Evolutionary conservation across 2,113 vertebrate species (phyloP).

Genomic region (Anser cygnoides): DNA sequence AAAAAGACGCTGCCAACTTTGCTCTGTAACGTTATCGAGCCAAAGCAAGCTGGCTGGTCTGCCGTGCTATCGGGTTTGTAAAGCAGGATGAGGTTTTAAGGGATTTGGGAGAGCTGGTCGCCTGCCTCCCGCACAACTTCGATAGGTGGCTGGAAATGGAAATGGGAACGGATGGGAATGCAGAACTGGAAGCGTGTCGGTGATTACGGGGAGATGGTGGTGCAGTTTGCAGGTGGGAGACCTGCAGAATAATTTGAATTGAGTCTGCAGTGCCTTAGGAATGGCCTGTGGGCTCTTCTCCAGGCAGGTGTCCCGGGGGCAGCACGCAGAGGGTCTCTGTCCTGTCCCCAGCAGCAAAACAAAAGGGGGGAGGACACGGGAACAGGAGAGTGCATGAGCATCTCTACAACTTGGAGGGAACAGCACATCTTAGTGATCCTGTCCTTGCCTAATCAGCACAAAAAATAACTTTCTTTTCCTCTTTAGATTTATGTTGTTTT

Average conservation of each 20-base stretch:
- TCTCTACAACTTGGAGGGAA: not conserved
- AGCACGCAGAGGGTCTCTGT: not conserved
- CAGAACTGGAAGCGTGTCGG: not conserved
- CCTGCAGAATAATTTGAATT: not conserved
- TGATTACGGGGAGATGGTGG: not conserved
- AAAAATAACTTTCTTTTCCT: slow-evolving; percentile 60
- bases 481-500: slow-evolving; percentile 71
- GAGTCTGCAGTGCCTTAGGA: not conserved
- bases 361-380: not conserved
- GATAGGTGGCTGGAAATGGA: not conserved
- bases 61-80: rapidly evolving
- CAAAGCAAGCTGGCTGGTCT: not conserved
- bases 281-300: not conserved
- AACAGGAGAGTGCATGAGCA: not conserved
- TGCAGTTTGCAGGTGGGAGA: not conserved
- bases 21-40: not conserved
- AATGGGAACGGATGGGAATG: not conserved
- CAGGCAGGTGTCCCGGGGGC: not conserved
- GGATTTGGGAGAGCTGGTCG: not conserved
- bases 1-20: not conserved
- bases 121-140: not conserved
- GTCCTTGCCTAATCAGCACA: not conserved
- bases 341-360: not conserved
- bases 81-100: not conserved
- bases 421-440: not conserved